These are phyloP conservation scores for Xestia c-nigrum DNA, from an alignment of 2,888 invertebrate species.

Conservation along the genomic window DNA sequence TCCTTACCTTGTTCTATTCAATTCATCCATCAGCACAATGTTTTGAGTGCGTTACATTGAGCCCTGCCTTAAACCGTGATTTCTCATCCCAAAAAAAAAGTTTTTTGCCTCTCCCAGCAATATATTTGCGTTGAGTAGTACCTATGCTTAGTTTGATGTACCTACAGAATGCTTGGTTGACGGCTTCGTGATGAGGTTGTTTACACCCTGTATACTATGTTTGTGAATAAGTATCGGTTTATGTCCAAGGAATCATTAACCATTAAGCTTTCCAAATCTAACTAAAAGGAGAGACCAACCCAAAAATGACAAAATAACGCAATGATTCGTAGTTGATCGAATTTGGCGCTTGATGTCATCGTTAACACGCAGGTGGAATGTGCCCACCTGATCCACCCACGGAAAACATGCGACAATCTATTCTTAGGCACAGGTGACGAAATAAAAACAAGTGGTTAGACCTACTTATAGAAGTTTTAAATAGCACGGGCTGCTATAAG, in stretches of 20 bases:
- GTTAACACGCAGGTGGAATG: constrained; percentile 20
- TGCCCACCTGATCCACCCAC: constrained; percentile 46
- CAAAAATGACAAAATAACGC: not conserved
- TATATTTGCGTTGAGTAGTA: not conserved
- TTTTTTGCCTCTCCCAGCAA: not conserved
- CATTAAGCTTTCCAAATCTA: not conserved
- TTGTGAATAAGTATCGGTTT: too few species aligned
- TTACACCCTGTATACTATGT: too few species aligned
- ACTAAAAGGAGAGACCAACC: not conserved
- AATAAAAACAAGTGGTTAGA: constrained; percentile 12
- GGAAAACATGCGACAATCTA: constrained; percentile 25
- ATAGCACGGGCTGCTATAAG: constrained; percentile 16
- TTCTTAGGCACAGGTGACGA: constrained; percentile 35
- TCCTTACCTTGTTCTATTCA: too few species aligned
- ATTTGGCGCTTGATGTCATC: constrained; percentile 44
- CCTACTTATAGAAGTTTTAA: constrained; percentile 25
- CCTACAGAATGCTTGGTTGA: not conserved
- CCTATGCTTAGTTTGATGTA: not conserved
- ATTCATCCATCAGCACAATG: too few species aligned
- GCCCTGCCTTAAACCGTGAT: not conserved
- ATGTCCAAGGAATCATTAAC: not conserved
- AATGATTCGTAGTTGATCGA: constrained; percentile 10
- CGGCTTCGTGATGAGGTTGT: not conserved
- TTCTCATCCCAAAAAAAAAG: not conserved
- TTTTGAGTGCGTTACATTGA: too few species aligned